Evolutionary conservation across 1,140 invertebrate genomes (phyloP).

Genomic region (Hylyphantes graminicola): DNA sequence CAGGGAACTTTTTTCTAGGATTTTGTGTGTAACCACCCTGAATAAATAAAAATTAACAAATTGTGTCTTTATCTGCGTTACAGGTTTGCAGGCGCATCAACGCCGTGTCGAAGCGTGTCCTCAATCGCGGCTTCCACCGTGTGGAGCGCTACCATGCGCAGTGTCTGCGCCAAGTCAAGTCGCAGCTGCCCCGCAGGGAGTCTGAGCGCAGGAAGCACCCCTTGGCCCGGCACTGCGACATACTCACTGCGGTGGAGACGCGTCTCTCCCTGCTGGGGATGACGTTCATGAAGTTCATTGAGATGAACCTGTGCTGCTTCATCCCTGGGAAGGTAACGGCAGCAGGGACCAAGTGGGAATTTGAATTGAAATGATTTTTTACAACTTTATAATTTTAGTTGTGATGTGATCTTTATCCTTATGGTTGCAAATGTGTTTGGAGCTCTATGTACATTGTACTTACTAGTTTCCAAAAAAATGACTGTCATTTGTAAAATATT

Average conservation of each 20-base stretch:
- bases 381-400: not conserved
- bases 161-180: constrained; percentile 77
- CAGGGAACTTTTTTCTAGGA: too few species aligned
- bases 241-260: constrained; percentile 89
- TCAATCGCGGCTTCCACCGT: constrained; percentile 84
- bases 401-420: not conserved
- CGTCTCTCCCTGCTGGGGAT: constrained; percentile 90
- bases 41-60: too few species aligned
- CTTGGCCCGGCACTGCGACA: constrained; percentile 85
- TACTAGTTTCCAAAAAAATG: too few species aligned
- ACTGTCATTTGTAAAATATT: too few species aligned
- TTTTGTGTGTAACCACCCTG: too few species aligned
- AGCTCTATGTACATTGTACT: too few species aligned
- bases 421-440: not conserved
- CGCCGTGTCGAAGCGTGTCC: constrained; percentile 76
- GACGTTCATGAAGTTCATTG: constrained; percentile 90
- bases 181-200: constrained; percentile 85
- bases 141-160: constrained; percentile 81
- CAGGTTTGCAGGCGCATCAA: constrained; percentile 88
- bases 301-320: constrained; percentile 86
- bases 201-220: constrained; percentile 88
- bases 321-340: constrained; percentile 84
- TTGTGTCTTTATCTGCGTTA: not conserved
- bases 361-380: too few species aligned
- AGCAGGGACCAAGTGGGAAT: not conserved